Base-by-base conservation (phyloP, 2,888 invertebrate genomes). In the Rambutsinella grinnellia region DNA sequence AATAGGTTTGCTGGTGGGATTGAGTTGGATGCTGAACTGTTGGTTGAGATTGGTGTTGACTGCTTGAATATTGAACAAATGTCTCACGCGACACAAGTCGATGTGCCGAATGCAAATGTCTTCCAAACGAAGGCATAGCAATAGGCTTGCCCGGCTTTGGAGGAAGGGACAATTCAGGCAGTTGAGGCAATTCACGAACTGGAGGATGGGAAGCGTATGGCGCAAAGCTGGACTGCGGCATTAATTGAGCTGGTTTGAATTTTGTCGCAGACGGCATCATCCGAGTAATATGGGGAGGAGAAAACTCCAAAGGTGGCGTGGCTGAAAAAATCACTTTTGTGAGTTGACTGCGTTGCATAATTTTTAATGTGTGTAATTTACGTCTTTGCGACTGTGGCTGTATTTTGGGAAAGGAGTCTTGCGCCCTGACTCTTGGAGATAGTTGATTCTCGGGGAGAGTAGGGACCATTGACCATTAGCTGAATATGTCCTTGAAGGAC, bases 51-150 rank as follows among this genome's bases (percentile, higher is more conserved):
- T n/a, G n/a, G n/a, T n/a, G n/a, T n/a, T n/a, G n/a, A n/a, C n/a
- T n/a, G n/a, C n/a, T n/a, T n/a, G n/a, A n/a, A n/a, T n/a, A n/a
- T n/a, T n/a, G n/a, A n/a, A n/a, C n/a, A n/a, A n/a, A n/a, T n/a
- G n/a, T n/a, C n/a, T n/a, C n/a, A n/a, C n/a, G n/a, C n/a, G n/a
- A n/a, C n/a, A n/a, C n/a, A n/a, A n/a, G n/a, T n/a, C n/a, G n/a
- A n/a, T n/a, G n/a, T n/a, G n/a, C n/a, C n/a, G n/a, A n/a, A n/a
- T 62, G 63, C 15, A 70, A 24, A 21, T 46, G 46, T 63, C 46
- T 70, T 21, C 54, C 70, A 47, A 70, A 70, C 15, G 70, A 70
- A 0, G 70, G 62, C 70, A 70, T 70, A 13, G 70, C 61, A 27
- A 70, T 44, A 1, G 70, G 70, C 23, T 70, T 53, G 0, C 56